Conservation (phyloP, 2,797 vertebrate species). For the Crossoptilon crossoptilon region DNA sequence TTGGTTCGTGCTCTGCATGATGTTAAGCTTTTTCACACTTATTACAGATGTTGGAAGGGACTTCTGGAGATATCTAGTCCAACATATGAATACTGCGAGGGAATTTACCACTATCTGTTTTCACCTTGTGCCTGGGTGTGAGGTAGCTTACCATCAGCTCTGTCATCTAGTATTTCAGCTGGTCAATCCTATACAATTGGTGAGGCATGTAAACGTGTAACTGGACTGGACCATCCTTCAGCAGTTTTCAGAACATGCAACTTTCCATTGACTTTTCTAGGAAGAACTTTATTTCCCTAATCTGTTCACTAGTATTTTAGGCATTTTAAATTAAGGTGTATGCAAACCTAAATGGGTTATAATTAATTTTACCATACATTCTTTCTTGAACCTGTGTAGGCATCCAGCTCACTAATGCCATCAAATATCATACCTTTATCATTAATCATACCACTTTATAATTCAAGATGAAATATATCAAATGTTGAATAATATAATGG, state of each 20-base stretch:
- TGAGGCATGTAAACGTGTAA: not conserved
- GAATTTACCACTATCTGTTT: not conserved
- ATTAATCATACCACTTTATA: not conserved
- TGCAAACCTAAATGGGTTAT: not conserved
- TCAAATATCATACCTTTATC: not conserved
- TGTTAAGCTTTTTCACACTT: not conserved
- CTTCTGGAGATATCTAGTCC: too few species aligned
- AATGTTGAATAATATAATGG: not conserved
- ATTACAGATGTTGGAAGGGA: too few species aligned
- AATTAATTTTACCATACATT: not conserved
- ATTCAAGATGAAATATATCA: not conserved
- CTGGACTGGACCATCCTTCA: not conserved
- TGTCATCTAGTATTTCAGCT: not conserved
- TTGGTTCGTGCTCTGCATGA: not conserved
- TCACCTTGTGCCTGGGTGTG: not conserved
- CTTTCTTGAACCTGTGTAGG: not conserved
- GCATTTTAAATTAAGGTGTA: not conserved
- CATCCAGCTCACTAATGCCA: not conserved
- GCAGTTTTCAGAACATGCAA: not conserved
- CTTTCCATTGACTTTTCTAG: not conserved
- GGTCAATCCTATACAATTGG: not conserved
- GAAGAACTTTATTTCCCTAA: not conserved
- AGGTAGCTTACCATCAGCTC: not conserved
- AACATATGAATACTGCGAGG: not conserved
- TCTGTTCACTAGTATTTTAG: not conserved